Base-by-base conservation (phyloP, 2,797 vertebrate species). In the Adrianichthys oophorus region DNA sequence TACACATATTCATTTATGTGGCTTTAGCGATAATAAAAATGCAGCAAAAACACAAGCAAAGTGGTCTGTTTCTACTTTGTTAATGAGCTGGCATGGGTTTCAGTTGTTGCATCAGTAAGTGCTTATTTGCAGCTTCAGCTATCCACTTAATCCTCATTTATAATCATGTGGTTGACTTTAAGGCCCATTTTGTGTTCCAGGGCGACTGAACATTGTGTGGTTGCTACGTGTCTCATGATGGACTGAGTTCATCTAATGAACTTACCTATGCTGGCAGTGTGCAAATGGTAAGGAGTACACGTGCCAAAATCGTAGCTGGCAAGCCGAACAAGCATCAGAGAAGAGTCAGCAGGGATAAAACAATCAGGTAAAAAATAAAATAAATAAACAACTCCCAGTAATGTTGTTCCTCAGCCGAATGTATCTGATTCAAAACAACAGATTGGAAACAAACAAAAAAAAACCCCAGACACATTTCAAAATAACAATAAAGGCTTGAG, bases 71-170 rank as follows among this genome's bases (percentile, higher is more conserved):
- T 62, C n/a, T 49, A 2, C 0, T 55, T 64, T 61, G 54, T 54
- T 71, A 66, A 76, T 63, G 64, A 80, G 45, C 17, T 50, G 42
- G 19, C 45, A 26, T 17, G 51, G 69, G 58, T 59, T 23, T 64
- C 53, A 45, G 19, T 45, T 7, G 7, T 42, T 13, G 46, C 40
- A 24, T 56, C 46, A 57, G 62, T 59, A 48, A 4, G 32, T 12
- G 32, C 32, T 37, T 52, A 51, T 40, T 32, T 46, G 52, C 43
- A 53, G 3, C 52, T 60, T 42, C 59, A 26, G 19, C 51, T 51
- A 24, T 68, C 47, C n/a, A 49, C 23, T 71, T 80, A 52, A 66
- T 73, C 43, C 21, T 62, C 21, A 56, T 4, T 60, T 61, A 19
- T 55, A 26, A 32, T 68, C 46, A 50, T 17, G 15, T 37, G 60